Evolutionary conservation across 2,888 invertebrate genomes (phyloP).

Genomic region (Oscheius myriophilus): DNA sequence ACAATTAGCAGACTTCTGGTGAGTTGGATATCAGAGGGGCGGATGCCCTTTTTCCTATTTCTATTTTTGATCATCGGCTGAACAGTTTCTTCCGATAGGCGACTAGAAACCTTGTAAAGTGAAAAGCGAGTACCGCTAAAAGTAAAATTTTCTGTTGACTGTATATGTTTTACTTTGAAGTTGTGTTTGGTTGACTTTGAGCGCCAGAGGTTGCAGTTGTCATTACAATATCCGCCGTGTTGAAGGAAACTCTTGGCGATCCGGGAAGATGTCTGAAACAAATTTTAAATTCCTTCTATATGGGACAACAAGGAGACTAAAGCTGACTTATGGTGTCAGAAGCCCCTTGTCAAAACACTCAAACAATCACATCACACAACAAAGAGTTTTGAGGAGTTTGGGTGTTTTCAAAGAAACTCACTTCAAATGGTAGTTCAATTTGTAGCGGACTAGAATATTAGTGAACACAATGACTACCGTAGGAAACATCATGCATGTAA

Average conservation of each 20-base stretch:
- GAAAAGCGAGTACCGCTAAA: conserved; percentile 24
- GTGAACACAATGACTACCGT: conserved; percentile 60
- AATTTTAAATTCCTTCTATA: background rate
- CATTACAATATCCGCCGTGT: conserved; percentile 55
- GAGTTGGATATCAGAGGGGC: conserved; percentile 65
- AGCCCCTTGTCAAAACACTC: conserved; percentile 42
- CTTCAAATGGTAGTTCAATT: conserved; percentile 59
- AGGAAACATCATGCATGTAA: conserved; percentile 62
- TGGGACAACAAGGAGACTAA: conserved; percentile 32
- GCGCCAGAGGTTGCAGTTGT: conserved; percentile 32
- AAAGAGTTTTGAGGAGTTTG: conserved; percentile 34
- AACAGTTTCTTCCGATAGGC: conserved; percentile 36
- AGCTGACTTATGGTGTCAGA: background rate
- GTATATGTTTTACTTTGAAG: conserved; percentile 38
- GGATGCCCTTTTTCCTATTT: conserved; percentile 43
- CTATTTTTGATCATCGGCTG: conserved; percentile 30
- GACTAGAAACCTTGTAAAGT: conserved; percentile 35
- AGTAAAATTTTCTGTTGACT: background rate
- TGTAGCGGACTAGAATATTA: conserved; percentile 63
- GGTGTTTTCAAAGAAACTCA: conserved; percentile 31
- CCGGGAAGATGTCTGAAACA: conserved; percentile 50
- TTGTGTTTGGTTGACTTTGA: conserved; percentile 27
- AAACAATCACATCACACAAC: background rate
- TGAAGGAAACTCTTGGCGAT: conserved; percentile 66
- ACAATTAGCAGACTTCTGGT: conserved; percentile 63